Conservation (phyloP, 2,888 invertebrate genomes). For the Lydus trimaculatus region DNA sequence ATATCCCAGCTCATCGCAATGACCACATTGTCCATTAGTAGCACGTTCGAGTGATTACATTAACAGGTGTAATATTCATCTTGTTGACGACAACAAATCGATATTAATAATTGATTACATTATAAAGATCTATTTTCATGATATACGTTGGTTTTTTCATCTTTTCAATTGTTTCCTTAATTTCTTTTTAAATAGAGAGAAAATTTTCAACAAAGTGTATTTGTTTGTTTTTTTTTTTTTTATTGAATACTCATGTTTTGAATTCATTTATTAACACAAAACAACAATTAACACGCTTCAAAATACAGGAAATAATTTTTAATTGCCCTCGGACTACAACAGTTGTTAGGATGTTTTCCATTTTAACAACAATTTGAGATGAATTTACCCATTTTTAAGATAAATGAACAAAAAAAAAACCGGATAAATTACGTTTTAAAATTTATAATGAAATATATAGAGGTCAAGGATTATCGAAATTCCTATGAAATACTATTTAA, state of each 20-base stretch:
- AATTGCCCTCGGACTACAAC: conserved; percentile 3
- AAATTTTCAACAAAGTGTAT: neutral
- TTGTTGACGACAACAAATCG: conserved; percentile 30
- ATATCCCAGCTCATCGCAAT: conserved; percentile 32
- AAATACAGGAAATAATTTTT: conserved; percentile 7
- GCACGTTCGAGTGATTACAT: conserved; percentile 34
- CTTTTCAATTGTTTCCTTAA: neutral
- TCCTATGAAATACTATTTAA: neutral
- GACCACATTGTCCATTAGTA: conserved; percentile 33
- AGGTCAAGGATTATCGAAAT: neutral
- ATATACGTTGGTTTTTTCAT: neutral
- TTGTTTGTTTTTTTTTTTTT: neutral
- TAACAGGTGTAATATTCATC: conserved; percentile 36
- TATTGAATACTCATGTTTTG: neutral
- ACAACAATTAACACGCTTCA: neutral
- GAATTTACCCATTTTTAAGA: neutral
- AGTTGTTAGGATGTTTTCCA: neutral
- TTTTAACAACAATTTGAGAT: neutral
- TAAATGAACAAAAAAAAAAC: neutral
- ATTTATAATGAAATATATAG: neutral
- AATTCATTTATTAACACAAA: neutral
- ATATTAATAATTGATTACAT: conserved; percentile 31
- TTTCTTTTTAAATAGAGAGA: neutral
- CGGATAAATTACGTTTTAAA: neutral
- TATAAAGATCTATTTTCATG: conserved; percentile 22